Conservation (phyloP, 2,113 vertebrate species). For the Labeo catla region DNA sequence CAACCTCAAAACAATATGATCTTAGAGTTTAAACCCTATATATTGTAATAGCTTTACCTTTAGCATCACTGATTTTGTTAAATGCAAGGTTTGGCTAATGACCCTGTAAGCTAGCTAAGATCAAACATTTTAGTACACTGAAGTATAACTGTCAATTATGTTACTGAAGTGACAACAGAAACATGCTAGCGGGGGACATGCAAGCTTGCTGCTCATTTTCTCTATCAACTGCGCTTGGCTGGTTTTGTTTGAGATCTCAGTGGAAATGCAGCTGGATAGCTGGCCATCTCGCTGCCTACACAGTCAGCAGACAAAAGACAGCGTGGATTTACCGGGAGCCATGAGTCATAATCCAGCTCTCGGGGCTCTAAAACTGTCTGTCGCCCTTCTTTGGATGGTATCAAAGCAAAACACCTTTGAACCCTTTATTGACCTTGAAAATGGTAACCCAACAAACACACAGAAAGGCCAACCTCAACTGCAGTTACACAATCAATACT, state of each 20-base stretch:
- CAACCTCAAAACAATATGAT: not conserved
- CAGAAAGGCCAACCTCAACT: not conserved
- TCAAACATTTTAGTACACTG: not conserved
- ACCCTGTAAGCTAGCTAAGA: not conserved
- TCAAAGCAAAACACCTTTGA: slow-evolving; percentile 13
- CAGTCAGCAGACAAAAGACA: slow-evolving; percentile 30
- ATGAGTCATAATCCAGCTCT: slow-evolving; percentile 42
- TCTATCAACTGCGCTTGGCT: not conserved
- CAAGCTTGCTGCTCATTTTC: slow-evolving; percentile 2
- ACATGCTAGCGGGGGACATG: not conserved
- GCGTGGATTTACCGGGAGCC: slow-evolving; percentile 35
- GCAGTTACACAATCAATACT: slow-evolving; percentile 15
- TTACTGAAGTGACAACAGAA: slow-evolving; percentile 6
- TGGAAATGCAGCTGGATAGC: slow-evolving; percentile 20
- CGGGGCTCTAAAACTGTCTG: not conserved
- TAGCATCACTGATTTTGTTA: not conserved
- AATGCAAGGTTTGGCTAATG: not conserved
- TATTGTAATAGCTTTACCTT: not conserved
- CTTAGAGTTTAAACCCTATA: not conserved
- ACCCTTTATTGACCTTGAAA: slow-evolving; percentile 26
- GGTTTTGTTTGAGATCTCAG: slow-evolving; percentile 36
- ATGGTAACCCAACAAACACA: not conserved
- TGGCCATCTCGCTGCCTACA: slow-evolving; percentile 30
- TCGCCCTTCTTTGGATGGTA: slow-evolving; percentile 1
- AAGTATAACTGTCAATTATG: not conserved